Conservation (phyloP, 2,888 invertebrate species). For the Aethes cnicana region DNA sequence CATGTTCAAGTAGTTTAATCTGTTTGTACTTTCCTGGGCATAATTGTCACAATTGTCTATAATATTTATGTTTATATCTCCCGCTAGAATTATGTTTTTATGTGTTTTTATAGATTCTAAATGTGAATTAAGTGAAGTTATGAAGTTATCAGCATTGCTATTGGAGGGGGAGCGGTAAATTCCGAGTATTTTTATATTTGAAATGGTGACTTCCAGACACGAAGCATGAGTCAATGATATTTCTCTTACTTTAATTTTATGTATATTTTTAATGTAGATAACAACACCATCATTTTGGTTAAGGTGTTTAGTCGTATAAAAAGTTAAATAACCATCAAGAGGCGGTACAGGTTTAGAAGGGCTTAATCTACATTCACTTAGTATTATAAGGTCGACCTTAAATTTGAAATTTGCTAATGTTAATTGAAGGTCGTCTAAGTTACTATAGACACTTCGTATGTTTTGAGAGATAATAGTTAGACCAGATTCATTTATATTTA, state of each 20-base stretch:
- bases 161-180: conserved; percentile 19
- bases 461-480: conserved; percentile 29
- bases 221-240: conserved; percentile 7
- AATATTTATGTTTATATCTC: conserved; percentile 21
- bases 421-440: conserved; percentile 14
- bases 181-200: not conserved
- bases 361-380: conserved; percentile 31
- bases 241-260: conserved; percentile 5
- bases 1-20: conserved; percentile 1
- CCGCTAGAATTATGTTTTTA: conserved; percentile 5
- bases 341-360: conserved; percentile 4
- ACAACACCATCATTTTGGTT: conserved; percentile 32
- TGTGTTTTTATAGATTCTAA: not conserved
- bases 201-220: not conserved
- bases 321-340: conserved; percentile 5
- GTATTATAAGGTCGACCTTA: conserved; percentile 19
- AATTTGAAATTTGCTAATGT: conserved; percentile 8
- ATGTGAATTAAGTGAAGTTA: not conserved
- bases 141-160: not conserved
- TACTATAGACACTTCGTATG: conserved; percentile 26
- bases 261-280: conserved; percentile 15
- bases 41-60: not conserved
- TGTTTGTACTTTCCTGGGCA: not conserved
- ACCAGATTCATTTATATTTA: conserved; percentile 1
- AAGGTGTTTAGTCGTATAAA: conserved; percentile 7